phyloP scores from a whole-genome alignment of 2,888 invertebrate genomes.

The Danaus chrysippus region DNA sequence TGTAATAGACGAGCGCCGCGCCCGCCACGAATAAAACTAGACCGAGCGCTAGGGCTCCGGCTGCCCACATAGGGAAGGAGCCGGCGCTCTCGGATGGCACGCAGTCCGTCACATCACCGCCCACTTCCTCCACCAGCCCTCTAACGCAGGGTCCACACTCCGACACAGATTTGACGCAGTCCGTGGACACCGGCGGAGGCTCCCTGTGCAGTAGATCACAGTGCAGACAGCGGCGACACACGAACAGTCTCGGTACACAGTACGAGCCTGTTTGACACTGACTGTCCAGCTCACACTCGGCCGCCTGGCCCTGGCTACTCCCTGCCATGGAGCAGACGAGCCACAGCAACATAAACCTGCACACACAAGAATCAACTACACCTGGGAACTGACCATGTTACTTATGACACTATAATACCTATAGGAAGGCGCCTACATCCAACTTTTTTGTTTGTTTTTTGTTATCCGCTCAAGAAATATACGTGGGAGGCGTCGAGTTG shows the following conservation, averaged over 20 bases:
- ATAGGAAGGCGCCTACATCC: no score
- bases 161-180: conserved; percentile 50
- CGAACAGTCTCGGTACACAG: conserved; percentile 41
- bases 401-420: no score
- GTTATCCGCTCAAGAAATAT: no score
- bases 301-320: conserved; percentile 23
- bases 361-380: no score
- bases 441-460: no score
- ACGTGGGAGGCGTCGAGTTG: no score
- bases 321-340: neutral
- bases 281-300: conserved; percentile 39
- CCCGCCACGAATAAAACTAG: conserved; percentile 42
- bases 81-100: conserved; percentile 38
- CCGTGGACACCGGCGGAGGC: conserved; percentile 31
- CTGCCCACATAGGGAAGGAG: conserved; percentile 27
- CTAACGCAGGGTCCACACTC: conserved; percentile 55
- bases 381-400: no score
- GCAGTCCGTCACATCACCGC: conserved; percentile 41
- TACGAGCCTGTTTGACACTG: conserved; percentile 48
- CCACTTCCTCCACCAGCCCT: conserved; percentile 42
- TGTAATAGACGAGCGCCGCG: conserved; percentile 38
- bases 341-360: no score
- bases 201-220: conserved; percentile 52
- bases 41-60: conserved; percentile 29
- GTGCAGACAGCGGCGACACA: conserved; percentile 49